Evolutionary conservation across 1,140 invertebrate species (phyloP), one percentile per base, ranked within the genome.

Genomic region (Euura lappo): DNA sequence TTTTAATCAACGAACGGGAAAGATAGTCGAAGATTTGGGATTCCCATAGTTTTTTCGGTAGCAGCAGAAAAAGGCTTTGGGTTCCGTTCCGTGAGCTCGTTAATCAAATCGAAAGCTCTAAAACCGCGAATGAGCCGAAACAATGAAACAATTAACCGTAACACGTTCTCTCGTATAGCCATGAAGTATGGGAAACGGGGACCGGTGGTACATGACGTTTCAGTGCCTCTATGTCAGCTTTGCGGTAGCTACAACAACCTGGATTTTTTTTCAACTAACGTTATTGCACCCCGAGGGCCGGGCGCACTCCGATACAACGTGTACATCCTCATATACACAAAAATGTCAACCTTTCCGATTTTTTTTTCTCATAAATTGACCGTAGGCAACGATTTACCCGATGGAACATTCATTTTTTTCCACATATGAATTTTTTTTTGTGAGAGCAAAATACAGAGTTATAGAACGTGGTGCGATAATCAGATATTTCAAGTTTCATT

Each of bases 201-300:
- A 8, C 3, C 51, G 51, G 51, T 3, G 51, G 51, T 60, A 60
- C 51, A 60, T n/a, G 51, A 60, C 51, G 13, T 60, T 60, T n/a
- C 51, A 8, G 51, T 8, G 6, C 51, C 51, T n/a, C 51, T 6
- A n/a, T 28, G 28, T 28, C 8, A 4, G 51, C 51, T 28, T 60
- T n/a, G 51, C 5, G 51, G 51, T 60, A 28, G 28, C 28, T 60
- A 60, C 51, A 60, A 60, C 51, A n/a, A 60, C 51, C 66, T 68
- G 66, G 66, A 68, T 68, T 68, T 68, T 28, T 28, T 28, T 68
- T 68, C 66, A 68, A 68, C 66, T 68, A 28, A 68, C 66, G 66
- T 68, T 68, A 68, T 10, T 28, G 42, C 44, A n/a, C 66, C 66
- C 28, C 66, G 28, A 4, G 66, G 66, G 66, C 10, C 28, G 66